phyloP scores from a whole-genome alignment of 2,888 invertebrate genomes.

The Xestoiulus laeticollis region DNA sequence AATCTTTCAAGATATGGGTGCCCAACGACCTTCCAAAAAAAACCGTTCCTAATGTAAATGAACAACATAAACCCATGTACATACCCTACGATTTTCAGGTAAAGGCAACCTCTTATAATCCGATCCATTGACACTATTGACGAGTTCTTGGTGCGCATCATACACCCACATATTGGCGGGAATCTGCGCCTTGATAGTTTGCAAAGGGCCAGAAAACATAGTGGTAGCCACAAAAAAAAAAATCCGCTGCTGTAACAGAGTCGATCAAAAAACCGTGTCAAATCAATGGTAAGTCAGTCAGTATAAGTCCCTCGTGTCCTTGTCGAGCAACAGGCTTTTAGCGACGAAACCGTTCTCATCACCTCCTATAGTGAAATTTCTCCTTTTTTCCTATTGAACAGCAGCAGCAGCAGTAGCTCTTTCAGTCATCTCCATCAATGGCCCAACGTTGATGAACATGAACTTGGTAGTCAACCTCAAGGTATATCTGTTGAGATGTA shows the following conservation, averaged over 20 bases:
- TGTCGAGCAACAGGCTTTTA: neutral
- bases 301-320: neutral
- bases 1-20: too few species aligned
- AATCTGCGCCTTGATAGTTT: slow-evolving; percentile 25
- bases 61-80: neutral
- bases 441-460: neutral
- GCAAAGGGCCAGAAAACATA: slow-evolving; percentile 7
- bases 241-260: neutral
- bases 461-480: neutral
- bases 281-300: slow-evolving; percentile 7
- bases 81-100: neutral
- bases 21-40: too few species aligned
- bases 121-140: neutral
- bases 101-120: slow-evolving; percentile 1
- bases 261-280: too few species aligned
- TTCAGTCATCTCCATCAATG: neutral
- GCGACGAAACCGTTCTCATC: neutral
- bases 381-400: neutral
- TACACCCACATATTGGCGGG: neutral
- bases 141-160: slow-evolving; percentile 28
- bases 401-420: neutral
- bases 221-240: neutral
- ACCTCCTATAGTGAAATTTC: neutral
- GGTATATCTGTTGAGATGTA: neutral
- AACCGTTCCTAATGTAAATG: too few species aligned